Evolutionary conservation across 2,797 vertebrate genomes (phyloP).

Genomic region (Orestias chungarensis): DNA sequence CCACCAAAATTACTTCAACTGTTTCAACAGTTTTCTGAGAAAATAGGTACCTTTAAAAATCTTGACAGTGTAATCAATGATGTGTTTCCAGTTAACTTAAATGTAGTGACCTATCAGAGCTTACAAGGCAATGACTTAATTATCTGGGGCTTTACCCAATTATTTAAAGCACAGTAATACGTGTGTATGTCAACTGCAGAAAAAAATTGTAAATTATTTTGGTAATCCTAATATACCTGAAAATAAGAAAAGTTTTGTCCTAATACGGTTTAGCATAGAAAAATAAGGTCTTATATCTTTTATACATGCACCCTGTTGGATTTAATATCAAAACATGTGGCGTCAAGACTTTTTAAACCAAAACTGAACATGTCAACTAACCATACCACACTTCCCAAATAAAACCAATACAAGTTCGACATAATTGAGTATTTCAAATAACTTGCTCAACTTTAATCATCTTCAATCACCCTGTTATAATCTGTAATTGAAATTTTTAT

Average conservation of each 20-base stretch:
- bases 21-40: background rate
- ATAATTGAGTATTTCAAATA: slow-evolving; percentile 83
- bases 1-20: background rate
- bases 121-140: background rate
- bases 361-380: slow-evolving; percentile 61
- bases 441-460: slow-evolving; percentile 79
- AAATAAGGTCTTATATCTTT: slow-evolving; percentile 24
- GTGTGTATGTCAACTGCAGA: background rate
- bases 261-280: background rate
- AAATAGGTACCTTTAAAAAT: background rate
- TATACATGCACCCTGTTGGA: slow-evolving; percentile 32
- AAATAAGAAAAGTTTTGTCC: background rate
- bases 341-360: slow-evolving; percentile 68
- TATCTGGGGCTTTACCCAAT: background rate
- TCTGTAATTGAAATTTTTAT: slow-evolving; percentile 83
- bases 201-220: background rate
- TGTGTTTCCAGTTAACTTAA: background rate
- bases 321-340: slow-evolving; percentile 76
- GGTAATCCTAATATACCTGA: background rate
- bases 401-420: slow-evolving; percentile 76
- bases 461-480: slow-evolving; percentile 81
- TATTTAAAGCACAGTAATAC: background rate
- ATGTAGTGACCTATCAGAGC: background rate
- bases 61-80: background rate
- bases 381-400: slow-evolving; percentile 77